phyloP scores from a whole-genome alignment of 2,113 vertebrate genomes.

The Aegithalos caudatus region DNA sequence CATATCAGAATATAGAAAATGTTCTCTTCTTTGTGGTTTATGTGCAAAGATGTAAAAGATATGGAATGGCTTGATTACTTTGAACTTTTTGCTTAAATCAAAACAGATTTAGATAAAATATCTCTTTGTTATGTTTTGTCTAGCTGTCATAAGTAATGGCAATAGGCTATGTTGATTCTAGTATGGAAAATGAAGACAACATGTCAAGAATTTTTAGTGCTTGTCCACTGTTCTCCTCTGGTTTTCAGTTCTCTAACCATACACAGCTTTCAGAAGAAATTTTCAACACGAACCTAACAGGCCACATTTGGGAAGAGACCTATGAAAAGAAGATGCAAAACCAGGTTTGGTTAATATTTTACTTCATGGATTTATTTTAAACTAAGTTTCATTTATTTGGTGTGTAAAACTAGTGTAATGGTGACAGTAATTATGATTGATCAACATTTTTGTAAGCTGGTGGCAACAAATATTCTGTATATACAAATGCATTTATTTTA shows the following conservation, averaged over 20 bases:
- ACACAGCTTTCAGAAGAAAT: conserved; percentile 18
- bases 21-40: not conserved
- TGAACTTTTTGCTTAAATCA: not conserved
- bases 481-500: not conserved
- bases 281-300: not conserved
- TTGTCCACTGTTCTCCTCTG: conserved; percentile 32
- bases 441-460: not conserved
- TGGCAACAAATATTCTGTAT: not conserved
- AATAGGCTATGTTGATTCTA: conserved; percentile 63
- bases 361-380: not conserved
- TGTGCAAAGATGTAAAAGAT: not conserved
- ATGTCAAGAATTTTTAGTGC: conserved; percentile 21
- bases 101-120: not conserved
- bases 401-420: not conserved
- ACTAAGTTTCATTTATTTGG: not conserved
- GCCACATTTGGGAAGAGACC: not conserved
- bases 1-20: not conserved
- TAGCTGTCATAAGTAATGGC: conserved; percentile 76
- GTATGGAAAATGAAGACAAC: conserved; percentile 58
- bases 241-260: conserved; percentile 23
- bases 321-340: conserved; percentile 10
- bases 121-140: not conserved
- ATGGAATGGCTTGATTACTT: not conserved
- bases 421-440: not conserved
- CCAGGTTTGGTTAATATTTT: conserved; percentile 34